phyloP scores from a whole-genome alignment of 2,797 vertebrate genomes.

The Parambassis ranga region DNA sequence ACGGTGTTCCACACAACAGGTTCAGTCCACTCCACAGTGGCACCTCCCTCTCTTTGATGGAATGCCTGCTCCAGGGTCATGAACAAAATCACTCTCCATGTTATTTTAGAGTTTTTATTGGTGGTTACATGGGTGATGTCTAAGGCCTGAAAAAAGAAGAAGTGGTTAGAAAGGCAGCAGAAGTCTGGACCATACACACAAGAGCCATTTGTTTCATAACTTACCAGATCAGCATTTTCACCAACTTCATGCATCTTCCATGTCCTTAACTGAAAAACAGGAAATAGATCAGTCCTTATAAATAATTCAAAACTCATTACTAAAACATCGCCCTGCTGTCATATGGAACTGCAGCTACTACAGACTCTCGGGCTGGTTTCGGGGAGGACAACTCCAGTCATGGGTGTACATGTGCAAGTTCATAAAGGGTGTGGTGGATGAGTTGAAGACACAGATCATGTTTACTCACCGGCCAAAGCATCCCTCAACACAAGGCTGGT shows the following conservation, averaged over 20 bases:
- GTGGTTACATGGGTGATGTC: constrained; percentile 20
- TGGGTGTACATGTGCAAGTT: constrained; percentile 14
- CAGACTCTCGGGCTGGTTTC: constrained; percentile 23
- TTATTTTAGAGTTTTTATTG: constrained; percentile 68
- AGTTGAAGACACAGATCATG: not conserved
- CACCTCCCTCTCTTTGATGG: constrained; percentile 17
- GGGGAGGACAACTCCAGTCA: constrained; percentile 8
- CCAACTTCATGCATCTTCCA: constrained; percentile 24
- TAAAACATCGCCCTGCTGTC: constrained; percentile 69
- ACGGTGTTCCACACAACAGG: too few relatives aligned
- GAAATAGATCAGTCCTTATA: constrained; percentile 61
- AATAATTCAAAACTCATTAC: constrained; percentile 71
- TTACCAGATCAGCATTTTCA: constrained; percentile 28
- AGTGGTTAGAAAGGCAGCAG: not conserved
- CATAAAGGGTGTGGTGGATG: constrained; percentile 4
- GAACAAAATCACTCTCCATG: constrained; percentile 8
- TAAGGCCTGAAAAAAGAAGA: constrained; percentile 27
- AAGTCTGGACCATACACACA: not conserved
- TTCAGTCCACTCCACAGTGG: too few relatives aligned
- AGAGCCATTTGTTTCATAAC: not conserved
- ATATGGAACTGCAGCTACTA: constrained; percentile 26
- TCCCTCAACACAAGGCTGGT: constrained; percentile 80
- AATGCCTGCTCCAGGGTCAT: constrained; percentile 1
- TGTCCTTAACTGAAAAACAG: constrained; percentile 54
- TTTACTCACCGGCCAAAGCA: constrained; percentile 72